These are phyloP conservation scores for Seriola aureovittata DNA, from an alignment of 2,113 vertebrate species.

Conservation along the genomic window DNA sequence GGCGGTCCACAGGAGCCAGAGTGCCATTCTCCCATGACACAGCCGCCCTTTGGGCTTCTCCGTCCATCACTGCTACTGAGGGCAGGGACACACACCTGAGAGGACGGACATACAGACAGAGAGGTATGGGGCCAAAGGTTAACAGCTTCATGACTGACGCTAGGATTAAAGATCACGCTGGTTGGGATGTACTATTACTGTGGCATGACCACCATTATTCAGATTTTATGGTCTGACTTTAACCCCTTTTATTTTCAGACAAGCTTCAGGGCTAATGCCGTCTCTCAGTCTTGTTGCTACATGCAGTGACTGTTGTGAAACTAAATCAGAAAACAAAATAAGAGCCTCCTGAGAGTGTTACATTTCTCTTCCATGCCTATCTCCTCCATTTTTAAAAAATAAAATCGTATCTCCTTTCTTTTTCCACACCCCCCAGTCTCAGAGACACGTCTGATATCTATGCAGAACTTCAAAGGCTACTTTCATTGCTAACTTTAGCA, in stretches of 20 bases:
- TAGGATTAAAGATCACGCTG: background rate
- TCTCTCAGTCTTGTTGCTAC: background rate
- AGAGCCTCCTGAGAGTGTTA: background rate
- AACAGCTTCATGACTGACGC: background rate
- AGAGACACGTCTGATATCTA: background rate
- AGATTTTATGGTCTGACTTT: background rate
- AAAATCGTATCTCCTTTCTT: background rate
- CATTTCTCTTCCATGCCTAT: background rate
- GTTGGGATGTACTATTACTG: background rate
- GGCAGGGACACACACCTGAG: conserved; percentile 49
- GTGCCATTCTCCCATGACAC: conserved; percentile 85
- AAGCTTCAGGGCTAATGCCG: background rate
- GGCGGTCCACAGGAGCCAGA: conserved; percentile 84
- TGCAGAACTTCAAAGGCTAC: conserved; percentile 32
- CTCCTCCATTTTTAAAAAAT: background rate
- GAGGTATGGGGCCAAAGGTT: conserved; percentile 37
- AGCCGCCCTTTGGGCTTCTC: conserved; percentile 85
- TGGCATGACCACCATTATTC: background rate
- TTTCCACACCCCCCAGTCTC: background rate
- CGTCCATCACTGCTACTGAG: conserved; percentile 85
- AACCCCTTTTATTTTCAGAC: background rate
- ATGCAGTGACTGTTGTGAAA: background rate
- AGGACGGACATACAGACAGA: conserved; percentile 10
- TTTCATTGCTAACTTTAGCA: conserved; percentile 43
- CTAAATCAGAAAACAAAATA: background rate